These are phyloP conservation scores for Barypeithes pellucidus DNA, from an alignment of 2,888 invertebrate species.

Conservation along the genomic window DNA sequence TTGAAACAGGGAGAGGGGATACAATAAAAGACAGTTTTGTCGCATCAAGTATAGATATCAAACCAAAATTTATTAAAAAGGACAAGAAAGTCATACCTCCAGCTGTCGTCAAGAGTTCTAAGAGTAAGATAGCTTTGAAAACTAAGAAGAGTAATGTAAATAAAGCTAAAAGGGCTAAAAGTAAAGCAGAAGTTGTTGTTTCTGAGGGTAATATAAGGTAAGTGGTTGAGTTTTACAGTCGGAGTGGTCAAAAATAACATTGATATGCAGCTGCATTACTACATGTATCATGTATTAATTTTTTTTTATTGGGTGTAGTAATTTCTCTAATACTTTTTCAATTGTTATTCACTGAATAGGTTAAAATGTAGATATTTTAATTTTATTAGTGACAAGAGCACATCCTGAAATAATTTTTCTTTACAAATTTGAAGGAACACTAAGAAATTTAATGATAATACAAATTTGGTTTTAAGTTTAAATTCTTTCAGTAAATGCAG, in stretches of 20 bases:
- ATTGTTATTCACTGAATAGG: too few relatives aligned
- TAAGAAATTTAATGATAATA: too few relatives aligned
- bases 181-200: constrained; percentile 35
- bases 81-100: constrained; percentile 42
- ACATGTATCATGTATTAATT: too few relatives aligned
- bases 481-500: too few relatives aligned
- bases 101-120: constrained; percentile 48
- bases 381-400: too few relatives aligned
- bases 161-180: constrained; percentile 53
- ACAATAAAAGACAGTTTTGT: constrained; percentile 35
- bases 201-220: constrained; percentile 46
- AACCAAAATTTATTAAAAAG: constrained; percentile 49
- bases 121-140: constrained; percentile 57
- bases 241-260: background rate
- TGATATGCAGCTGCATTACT: too few relatives aligned
- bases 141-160: constrained; percentile 51
- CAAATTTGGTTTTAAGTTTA: too few relatives aligned
- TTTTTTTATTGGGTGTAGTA: too few relatives aligned
- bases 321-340: too few relatives aligned
- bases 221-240: constrained; percentile 10
- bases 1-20: constrained; percentile 36
- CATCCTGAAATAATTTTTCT: too few relatives aligned
- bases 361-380: too few relatives aligned
- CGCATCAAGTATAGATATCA: constrained; percentile 48
- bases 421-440: too few relatives aligned